Conservation (phyloP, 2,797 vertebrate species). For the Taeniopygia guttata region DNA sequence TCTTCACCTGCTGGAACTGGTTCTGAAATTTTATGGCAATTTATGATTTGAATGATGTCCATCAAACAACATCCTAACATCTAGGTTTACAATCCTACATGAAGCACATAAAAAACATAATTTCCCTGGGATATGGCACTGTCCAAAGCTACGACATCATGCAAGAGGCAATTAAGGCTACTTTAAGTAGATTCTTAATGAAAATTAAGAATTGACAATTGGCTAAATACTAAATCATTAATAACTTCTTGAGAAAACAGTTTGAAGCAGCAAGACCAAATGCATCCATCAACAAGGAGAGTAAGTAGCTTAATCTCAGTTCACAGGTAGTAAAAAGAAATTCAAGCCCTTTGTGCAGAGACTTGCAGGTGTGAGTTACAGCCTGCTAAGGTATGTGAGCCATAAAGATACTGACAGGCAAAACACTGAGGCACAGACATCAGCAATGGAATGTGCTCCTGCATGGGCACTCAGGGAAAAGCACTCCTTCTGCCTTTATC, state of each 20-base stretch:
- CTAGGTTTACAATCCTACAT: background rate
- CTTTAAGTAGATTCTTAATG: background rate
- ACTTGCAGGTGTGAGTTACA: background rate
- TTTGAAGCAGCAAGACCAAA: background rate
- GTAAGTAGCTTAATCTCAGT: background rate
- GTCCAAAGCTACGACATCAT: background rate
- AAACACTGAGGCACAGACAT: background rate
- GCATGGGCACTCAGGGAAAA: background rate
- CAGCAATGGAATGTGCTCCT: constrained; percentile 29
- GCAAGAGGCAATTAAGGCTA: background rate
- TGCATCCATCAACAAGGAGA: background rate
- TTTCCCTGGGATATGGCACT: background rate
- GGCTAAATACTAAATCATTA: background rate
- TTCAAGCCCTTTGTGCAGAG: background rate
- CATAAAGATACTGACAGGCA: background rate
- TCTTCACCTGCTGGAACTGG: background rate
- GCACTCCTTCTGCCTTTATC: background rate
- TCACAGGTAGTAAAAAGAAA: background rate
- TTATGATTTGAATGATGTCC: background rate
- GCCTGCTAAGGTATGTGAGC: background rate
- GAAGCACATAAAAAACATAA: rapidly evolving
- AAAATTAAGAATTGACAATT: background rate
- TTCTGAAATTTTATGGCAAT: background rate
- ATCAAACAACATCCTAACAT: background rate
- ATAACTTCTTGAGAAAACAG: background rate